A percentile compares a stretch with the other conserved stretches of the same genome.
Conservation (phyloP, 2,888 invertebrate genomes). For the Drosophila tanythrix region DNA sequence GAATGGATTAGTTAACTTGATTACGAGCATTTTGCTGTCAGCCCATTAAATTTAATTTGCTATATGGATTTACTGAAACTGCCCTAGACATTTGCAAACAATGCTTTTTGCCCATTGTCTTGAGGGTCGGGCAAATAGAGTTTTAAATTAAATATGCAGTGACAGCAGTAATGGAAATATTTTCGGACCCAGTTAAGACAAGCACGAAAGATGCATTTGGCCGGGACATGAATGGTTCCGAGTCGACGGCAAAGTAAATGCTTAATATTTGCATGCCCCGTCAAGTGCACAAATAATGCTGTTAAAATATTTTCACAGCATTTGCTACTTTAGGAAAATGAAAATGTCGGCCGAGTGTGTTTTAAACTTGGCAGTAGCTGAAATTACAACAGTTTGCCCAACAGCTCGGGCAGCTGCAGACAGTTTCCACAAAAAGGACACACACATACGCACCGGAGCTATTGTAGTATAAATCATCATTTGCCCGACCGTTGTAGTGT, state of each 20-base stretch:
- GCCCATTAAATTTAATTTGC: conserved; percentile 69
- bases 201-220: not conserved
- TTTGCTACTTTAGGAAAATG: conserved; percentile 36
- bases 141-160: conserved; percentile 23
- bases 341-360: conserved; percentile 26
- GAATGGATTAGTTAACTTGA: conserved; percentile 73
- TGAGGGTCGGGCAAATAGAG: conserved; percentile 19
- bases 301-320: conserved; percentile 65
- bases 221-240: conserved; percentile 8
- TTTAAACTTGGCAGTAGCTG: conserved; percentile 26
- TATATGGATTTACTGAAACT: conserved; percentile 57
- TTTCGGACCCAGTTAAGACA: conserved; percentile 9
- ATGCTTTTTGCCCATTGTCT: conserved; percentile 13
- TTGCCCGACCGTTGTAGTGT: conserved; percentile 50
- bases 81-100: conserved; percentile 4
- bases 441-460: not conserved
- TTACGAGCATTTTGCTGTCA: conserved; percentile 59
- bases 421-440: not conserved
- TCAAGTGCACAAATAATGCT: conserved; percentile 57
- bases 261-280: conserved; percentile 43
- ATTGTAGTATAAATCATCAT: conserved; percentile 76
- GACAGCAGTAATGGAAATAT: conserved; percentile 34
- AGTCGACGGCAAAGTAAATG: conserved; percentile 28
- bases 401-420: conserved; percentile 17
- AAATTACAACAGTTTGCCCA: not conserved